Percentiles rank a stretch among this genome's conserved stretches.
Evolutionary conservation across 2,797 vertebrate species (phyloP).

Genomic region (Chloroceryle amazona): DNA sequence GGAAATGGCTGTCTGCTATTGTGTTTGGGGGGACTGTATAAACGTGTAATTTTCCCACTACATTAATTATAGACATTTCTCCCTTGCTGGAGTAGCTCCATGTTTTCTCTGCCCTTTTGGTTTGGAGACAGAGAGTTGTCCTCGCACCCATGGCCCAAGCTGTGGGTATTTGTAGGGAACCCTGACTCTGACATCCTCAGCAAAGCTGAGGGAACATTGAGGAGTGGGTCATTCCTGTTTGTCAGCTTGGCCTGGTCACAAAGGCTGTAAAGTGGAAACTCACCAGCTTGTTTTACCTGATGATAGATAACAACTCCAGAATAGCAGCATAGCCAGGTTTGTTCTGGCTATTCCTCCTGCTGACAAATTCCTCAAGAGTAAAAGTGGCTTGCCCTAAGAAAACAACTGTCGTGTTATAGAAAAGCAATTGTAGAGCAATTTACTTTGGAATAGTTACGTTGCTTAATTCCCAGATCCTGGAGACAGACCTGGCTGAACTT

Average conservation of each 20-base stretch:
- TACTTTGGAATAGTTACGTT: slow-evolving; percentile 5
- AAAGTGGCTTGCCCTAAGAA: slow-evolving; percentile 27
- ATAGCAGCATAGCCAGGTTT: neutral
- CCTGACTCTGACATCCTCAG: neutral
- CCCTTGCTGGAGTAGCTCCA: neutral
- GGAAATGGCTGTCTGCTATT: slow-evolving; percentile 63
- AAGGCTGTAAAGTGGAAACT: neutral
- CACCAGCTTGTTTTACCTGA: neutral
- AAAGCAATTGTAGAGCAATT: slow-evolving; percentile 23
- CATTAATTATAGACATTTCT: slow-evolving; percentile 1
- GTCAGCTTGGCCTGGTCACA: neutral
- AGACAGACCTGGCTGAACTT: neutral
- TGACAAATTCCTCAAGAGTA: neutral
- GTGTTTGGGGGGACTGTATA: neutral
- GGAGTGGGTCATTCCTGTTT: neutral
- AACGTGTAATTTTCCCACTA: slow-evolving; percentile 9
- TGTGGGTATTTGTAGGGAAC: neutral
- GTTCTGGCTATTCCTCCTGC: neutral
- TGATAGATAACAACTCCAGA: neutral
- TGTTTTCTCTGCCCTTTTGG: neutral
- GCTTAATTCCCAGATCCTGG: neutral
- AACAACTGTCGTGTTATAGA: slow-evolving; percentile 5
- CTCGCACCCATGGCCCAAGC: neutral
- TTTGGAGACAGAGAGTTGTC: neutral
- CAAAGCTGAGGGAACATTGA: neutral